Percentiles rank a stretch among this genome's conserved stretches.
phyloP scores from a whole-genome alignment of 2,888 invertebrate genomes.

The Invenusta paracnida region DNA sequence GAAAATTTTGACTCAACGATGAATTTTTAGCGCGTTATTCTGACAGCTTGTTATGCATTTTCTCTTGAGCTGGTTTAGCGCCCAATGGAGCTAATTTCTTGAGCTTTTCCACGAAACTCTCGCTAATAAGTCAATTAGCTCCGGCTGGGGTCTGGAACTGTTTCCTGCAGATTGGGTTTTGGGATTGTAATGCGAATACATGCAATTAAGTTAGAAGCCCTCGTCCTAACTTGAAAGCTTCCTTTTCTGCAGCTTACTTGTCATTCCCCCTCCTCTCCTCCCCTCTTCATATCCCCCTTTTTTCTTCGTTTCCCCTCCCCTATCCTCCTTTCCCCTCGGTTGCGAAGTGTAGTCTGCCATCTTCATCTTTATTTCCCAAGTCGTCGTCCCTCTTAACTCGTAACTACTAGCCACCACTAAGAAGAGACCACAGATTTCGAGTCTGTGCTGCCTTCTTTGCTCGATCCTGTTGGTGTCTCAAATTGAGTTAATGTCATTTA shows the following conservation, averaged over 20 bases:
- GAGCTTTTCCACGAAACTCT: neutral
- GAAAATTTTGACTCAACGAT: neutral
- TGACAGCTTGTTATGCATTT: slow-evolving; percentile 21
- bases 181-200: slow-evolving; percentile 26
- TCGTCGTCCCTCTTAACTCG: slow-evolving; percentile 13
- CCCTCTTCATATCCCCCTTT: neutral
- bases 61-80: slow-evolving; percentile 26
- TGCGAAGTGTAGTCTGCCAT: no score
- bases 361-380: no score
- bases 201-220: slow-evolving; percentile 29
- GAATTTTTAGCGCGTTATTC: slow-evolving; percentile 29
- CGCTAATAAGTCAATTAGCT: slow-evolving; percentile 25
- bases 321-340: no score
- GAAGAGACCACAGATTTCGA: slow-evolving; percentile 21
- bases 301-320: neutral
- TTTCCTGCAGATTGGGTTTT: slow-evolving; percentile 29
- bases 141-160: slow-evolving; percentile 23
- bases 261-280: slow-evolving; percentile 2
- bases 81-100: slow-evolving; percentile 29
- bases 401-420: slow-evolving; percentile 22
- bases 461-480: slow-evolving; percentile 22
- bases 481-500: slow-evolving; percentile 29
- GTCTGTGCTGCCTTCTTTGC: slow-evolving; percentile 1
- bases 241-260: slow-evolving; percentile 26
- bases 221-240: slow-evolving; percentile 26